phyloP scores from a whole-genome alignment of 1,140 invertebrate genomes.

The Helicoverpa armigera region DNA sequence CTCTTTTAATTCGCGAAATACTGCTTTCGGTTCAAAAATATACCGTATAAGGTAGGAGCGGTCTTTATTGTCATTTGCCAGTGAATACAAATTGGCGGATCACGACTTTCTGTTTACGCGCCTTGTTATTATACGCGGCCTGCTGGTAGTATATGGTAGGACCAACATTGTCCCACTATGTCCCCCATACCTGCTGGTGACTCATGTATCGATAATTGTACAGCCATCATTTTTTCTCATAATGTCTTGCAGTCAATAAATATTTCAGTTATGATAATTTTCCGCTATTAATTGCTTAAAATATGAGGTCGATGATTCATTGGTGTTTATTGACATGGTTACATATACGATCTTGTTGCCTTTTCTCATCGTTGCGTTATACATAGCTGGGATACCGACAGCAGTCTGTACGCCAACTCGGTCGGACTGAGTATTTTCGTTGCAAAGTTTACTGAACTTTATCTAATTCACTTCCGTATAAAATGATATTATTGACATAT shows the following conservation, averaged over 20 bases:
- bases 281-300: slow-evolving; percentile 54
- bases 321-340: slow-evolving; percentile 53
- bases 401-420: slow-evolving; percentile 69
- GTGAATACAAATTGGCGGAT: slow-evolving; percentile 61
- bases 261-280: slow-evolving; percentile 60
- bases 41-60: slow-evolving; percentile 53
- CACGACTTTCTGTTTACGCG: slow-evolving; percentile 56
- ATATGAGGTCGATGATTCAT: slow-evolving; percentile 55
- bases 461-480: slow-evolving; percentile 18
- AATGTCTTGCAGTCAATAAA: slow-evolving; percentile 44
- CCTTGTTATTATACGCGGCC: slow-evolving; percentile 47
- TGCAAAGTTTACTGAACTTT: slow-evolving; percentile 59
- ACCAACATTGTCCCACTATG: slow-evolving; percentile 60
- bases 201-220: slow-evolving; percentile 45
- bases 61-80: slow-evolving; percentile 62
- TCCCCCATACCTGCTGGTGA: slow-evolving; percentile 58
- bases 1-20: slow-evolving; percentile 57
- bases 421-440: slow-evolving; percentile 68
- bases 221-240: slow-evolving; percentile 38
- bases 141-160: slow-evolving; percentile 48
- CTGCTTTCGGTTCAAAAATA: slow-evolving; percentile 56
- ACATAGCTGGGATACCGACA: slow-evolving; percentile 58
- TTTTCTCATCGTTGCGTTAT: slow-evolving; percentile 45
- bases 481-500: not conserved
- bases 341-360: slow-evolving; percentile 37